Percentiles rank a stretch among this genome's conserved stretches.
Conservation (phyloP, 2,113 vertebrate species). For the Theristicus caerulescens region DNA sequence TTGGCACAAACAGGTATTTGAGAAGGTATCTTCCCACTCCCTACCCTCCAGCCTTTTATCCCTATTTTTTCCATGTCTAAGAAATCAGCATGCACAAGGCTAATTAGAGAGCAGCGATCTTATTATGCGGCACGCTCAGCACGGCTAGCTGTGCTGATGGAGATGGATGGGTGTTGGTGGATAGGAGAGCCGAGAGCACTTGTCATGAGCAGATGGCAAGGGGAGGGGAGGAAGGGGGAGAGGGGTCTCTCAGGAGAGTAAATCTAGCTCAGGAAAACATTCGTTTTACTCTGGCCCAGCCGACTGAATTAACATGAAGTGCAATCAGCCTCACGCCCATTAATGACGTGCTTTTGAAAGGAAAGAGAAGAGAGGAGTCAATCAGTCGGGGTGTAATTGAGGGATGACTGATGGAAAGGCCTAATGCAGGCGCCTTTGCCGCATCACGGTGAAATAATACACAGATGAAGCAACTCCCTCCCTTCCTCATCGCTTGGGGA, state of each 20-base stretch:
- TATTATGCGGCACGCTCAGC: neutral
- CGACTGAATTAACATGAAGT: neutral
- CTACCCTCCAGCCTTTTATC: neutral
- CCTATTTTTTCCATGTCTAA: neutral
- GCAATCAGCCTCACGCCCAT: neutral
- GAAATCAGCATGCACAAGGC: neutral
- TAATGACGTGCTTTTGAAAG: neutral
- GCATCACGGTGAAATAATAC: neutral
- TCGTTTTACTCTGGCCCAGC: neutral
- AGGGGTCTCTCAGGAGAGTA: neutral
- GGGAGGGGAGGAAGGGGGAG: neutral
- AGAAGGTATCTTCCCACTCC: neutral
- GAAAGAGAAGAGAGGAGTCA: neutral
- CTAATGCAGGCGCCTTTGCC: neutral
- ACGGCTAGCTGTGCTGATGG: neutral
- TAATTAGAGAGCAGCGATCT: neutral
- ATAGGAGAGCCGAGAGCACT: neutral
- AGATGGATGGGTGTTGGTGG: neutral
- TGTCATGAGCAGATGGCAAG: constrained; percentile 2
- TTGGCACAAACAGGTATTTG: neutral
- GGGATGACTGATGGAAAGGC: neutral
- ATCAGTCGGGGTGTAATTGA: neutral
- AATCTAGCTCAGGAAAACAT: neutral
- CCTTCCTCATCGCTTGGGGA: neutral
- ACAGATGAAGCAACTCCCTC: neutral